Base-by-base conservation (phyloP, 2,113 vertebrate genomes). In the Oryzias curvinotus region DNA sequence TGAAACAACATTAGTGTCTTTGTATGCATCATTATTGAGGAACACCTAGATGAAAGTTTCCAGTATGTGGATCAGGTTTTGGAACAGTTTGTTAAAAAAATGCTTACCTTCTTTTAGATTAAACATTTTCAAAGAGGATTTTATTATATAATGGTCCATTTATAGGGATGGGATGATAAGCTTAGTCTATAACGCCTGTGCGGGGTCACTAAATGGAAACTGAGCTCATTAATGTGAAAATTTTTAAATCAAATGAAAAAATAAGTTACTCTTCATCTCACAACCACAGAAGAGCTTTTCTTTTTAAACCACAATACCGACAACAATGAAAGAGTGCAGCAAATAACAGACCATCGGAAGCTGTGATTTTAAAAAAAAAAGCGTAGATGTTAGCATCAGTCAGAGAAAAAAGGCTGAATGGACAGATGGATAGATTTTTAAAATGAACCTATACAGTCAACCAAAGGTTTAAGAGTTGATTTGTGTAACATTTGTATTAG, bases 141-240 rank as follows among this genome's bases (percentile, higher is more conserved):
- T 53, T 54, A 47, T 76, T 67, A 75, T 16, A 1, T 14, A 70
- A 72, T 7, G 15, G 50, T 62, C 5, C 0, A 7, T 68, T 53
- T 45, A 47, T 16, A 19, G 57, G 14, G 2, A 15, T 56, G 21
- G 23, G 19, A 0, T 64, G 21, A 65, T 57, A 36, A 44, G 7
- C 43, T 14, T 5, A 16, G 75, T 5, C 17, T 51, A n/a, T 53
- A 53, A 5, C 49, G 52, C 23, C n/a, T 25, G 25, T 51, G 5
- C 14, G 46, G 57, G 30, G 36, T 36, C 30, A 61, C 13, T 54
- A 19, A 19, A 48, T 60, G 59, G 42, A 70, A 71, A 62, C 28
- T 13, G 17, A 36, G n/a, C 3, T 42, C 59, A 21, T 21, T 44
- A 7, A 70, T 63, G 23, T 71, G 60, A 57, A 21, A 42, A 14